Percentiles rank a stretch among this genome's conserved stretches.
These are phyloP conservation scores for Drosophila pegasa DNA, from an alignment of 2,888 invertebrate species.

Conservation along the genomic window DNA sequence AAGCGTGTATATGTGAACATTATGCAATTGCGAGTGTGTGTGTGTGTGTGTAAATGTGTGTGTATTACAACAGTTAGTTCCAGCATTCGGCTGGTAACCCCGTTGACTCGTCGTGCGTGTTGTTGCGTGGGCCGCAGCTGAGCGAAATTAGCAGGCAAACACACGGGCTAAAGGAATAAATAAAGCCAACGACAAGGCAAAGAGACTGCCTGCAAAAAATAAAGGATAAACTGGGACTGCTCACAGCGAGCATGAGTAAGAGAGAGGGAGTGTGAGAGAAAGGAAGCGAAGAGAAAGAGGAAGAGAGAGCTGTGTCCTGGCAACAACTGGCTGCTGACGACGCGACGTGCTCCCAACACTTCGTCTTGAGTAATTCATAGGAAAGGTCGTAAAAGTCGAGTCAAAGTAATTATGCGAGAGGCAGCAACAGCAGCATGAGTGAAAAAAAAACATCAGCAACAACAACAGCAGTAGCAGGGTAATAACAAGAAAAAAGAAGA, in stretches of 20 bases:
- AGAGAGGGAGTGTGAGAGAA: slow-evolving; percentile 7
- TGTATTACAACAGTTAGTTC: slow-evolving; percentile 25
- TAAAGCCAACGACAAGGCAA: slow-evolving; percentile 46
- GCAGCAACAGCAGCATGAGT: slow-evolving; percentile 30
- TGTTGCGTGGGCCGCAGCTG: slow-evolving; percentile 41
- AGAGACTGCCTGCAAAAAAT: slow-evolving; percentile 35
- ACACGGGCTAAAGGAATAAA: slow-evolving; percentile 70
- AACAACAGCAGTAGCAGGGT: slow-evolving; percentile 18
- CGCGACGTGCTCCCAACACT: slow-evolving; percentile 73
- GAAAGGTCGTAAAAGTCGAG: slow-evolving; percentile 79
- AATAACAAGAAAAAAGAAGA: slow-evolving; percentile 24
- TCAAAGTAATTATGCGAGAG: slow-evolving; percentile 76
- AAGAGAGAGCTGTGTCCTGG: slow-evolving; percentile 25
- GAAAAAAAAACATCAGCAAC: slow-evolving; percentile 4
- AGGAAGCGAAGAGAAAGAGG: not conserved
- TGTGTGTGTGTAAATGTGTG: slow-evolving; percentile 8
- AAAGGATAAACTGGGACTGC: slow-evolving; percentile 53
- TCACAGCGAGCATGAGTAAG: not conserved
- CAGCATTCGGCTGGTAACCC: slow-evolving; percentile 43
- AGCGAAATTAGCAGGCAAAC: slow-evolving; percentile 76
- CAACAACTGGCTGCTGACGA: slow-evolving; percentile 48
- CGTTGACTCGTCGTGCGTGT: slow-evolving; percentile 47
- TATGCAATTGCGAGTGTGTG: slow-evolving; percentile 48
- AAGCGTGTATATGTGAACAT: slow-evolving; percentile 22
- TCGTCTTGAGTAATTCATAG: slow-evolving; percentile 78